Conservation (phyloP, 2,797 vertebrate species). For the Siniperca obscura region DNA sequence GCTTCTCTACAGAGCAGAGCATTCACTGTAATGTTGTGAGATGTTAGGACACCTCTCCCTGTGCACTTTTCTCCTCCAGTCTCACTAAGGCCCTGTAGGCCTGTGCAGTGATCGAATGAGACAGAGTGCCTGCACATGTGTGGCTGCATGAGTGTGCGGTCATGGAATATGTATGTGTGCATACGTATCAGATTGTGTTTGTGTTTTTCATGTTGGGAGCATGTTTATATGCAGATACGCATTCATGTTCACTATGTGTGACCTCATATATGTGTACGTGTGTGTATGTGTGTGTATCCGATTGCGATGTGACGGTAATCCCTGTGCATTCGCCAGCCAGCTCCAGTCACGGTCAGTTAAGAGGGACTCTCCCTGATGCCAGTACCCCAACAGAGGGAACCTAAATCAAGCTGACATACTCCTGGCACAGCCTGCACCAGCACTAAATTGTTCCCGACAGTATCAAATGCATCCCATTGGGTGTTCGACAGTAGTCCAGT, state of each 20-base stretch:
- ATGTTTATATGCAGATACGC: conserved; percentile 38
- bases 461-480: conserved; percentile 80
- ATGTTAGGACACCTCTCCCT: conserved; percentile 64
- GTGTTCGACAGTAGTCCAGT: conserved; percentile 64
- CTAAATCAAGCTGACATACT: conserved; percentile 78
- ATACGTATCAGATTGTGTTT: conserved; percentile 63
- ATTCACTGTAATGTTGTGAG: conserved; percentile 61
- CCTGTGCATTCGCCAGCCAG: conserved; percentile 61
- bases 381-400: conserved; percentile 59
- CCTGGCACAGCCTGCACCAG: conserved; percentile 67
- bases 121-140: conserved; percentile 44
- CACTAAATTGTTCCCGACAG: conserved; percentile 80
- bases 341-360: conserved; percentile 68
- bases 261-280: conserved; percentile 14
- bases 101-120: conserved; percentile 59
- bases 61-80: conserved; percentile 34
- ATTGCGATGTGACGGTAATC: conserved; percentile 55
- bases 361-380: conserved; percentile 56
- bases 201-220: conserved; percentile 26
- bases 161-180: conserved; percentile 47
- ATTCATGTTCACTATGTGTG: conserved; percentile 3
- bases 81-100: conserved; percentile 26
- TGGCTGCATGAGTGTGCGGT: conserved; percentile 10
- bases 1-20: conserved; percentile 52
- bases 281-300: conserved; percentile 15